A percentile compares a stretch with the other conserved stretches of the same genome.
Evolutionary conservation across 2,797 vertebrate genomes (phyloP).

Genomic region (Paedocypris micromegethes): DNA sequence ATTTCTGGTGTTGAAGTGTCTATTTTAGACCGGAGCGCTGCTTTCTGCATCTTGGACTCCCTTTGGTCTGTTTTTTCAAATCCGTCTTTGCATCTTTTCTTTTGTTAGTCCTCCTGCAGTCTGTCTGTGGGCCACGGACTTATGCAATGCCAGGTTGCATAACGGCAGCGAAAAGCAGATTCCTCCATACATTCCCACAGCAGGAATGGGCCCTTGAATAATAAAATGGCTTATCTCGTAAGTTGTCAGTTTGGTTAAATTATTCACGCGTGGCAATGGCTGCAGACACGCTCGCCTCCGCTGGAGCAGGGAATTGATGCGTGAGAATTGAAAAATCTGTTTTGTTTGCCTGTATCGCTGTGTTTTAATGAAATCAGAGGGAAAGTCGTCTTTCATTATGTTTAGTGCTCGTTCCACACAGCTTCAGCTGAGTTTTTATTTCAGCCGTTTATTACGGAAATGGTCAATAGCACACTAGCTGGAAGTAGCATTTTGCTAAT

Average conservation of each 20-base stretch:
- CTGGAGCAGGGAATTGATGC: constrained; percentile 49
- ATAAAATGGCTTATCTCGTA: constrained; percentile 54
- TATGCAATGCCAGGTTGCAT: constrained; percentile 40
- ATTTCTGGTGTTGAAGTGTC: constrained; percentile 6
- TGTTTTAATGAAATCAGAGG: constrained; percentile 55
- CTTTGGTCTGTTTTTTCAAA: not conserved
- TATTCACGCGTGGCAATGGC: constrained; percentile 58
- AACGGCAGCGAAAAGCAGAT: constrained; percentile 40
- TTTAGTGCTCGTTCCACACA: constrained; percentile 47
- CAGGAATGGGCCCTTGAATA: constrained; percentile 52
- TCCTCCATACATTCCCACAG: constrained; percentile 36
- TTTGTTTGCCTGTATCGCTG: constrained; percentile 42
- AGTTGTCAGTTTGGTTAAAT: constrained; percentile 59
- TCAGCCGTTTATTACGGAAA: too few relatives aligned
- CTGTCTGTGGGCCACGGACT: constrained; percentile 26
- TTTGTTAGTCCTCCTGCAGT: constrained; percentile 12
- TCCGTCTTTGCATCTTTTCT: constrained; percentile 19
- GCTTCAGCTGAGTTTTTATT: constrained; percentile 41
- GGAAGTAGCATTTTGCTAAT: too few relatives aligned
- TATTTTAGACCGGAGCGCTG: not conserved
- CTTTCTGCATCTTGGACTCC: not conserved
- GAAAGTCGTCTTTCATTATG: constrained; percentile 50
- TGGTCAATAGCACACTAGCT: too few relatives aligned
- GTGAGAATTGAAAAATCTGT: constrained; percentile 52
- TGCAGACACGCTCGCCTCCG: constrained; percentile 51